Base-by-base conservation (phyloP, 2,797 vertebrate species). In the Melanotaenia boesemani region DNA sequence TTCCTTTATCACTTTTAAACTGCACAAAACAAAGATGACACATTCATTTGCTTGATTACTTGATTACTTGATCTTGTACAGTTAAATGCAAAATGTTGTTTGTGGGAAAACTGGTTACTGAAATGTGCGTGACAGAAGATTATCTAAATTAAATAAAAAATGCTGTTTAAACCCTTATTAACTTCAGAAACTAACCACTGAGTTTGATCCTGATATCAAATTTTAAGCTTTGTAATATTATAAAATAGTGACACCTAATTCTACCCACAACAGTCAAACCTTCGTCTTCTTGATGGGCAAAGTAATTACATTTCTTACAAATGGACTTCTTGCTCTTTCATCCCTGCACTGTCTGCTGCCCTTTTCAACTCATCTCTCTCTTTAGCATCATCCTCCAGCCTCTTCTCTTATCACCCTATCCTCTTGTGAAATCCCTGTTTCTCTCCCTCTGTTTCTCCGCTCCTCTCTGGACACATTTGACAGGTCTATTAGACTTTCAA, bases 401-500 rank as follows among this genome's bases (percentile, higher is more conserved):
- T 30, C 8, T 57, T 62, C 62, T 79, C 78, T 84, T 66, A 74
- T 81, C 82, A 65, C 37, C 44, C 30, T 32, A 41, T 82, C 55
- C 30, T 57, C 36, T 36, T n/a, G 26, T 56, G 63, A 80, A 76
- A 77, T 69, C 77, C 70, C 59, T 58, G 41, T 61, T 71, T 60
- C 57, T 76, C 28, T 68, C 76, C 67, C 44, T 79, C 59, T 44
- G 44, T 34, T 57, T 56, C 39, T 57, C 52, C 50, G 37, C 75
- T 80, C 54, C 60, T 52, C 73, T 76, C 39, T 22, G 39, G 63
- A 77, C 79, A 78, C 63, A 72, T 75, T 88, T 76, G 87, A 87
- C 86, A 86, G 81, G 64, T 89, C 86, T 80, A 89, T 90, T 88
- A 86, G 61, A 82, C 74, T 67, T 66, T 72, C 68, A 62, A 70